phyloP scores from a whole-genome alignment of 2,113 vertebrate genomes.

The Chlamydotis undulata region DNA sequence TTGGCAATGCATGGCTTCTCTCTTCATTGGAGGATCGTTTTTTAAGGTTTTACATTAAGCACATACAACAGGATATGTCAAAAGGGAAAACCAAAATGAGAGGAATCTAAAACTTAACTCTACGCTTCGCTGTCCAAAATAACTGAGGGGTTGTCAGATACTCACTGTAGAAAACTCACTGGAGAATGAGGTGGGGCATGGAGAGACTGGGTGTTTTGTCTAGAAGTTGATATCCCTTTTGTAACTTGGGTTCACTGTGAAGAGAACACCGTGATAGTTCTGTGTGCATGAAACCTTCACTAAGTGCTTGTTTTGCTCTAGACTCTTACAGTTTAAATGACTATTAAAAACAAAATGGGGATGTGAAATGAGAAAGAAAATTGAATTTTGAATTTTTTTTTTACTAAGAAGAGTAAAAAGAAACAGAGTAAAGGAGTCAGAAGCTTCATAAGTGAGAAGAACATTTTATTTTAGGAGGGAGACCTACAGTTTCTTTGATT shows the following conservation, averaged over 20 bases:
- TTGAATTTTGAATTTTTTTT: conserved; percentile 25
- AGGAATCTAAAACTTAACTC: not conserved
- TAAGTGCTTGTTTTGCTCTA: conserved; percentile 44
- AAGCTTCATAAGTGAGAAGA: conserved; percentile 31
- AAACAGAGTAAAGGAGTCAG: not conserved
- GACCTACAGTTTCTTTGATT: conserved; percentile 72
- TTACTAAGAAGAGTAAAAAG: conserved; percentile 17
- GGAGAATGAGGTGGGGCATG: not conserved
- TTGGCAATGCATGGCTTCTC: not conserved
- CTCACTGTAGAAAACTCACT: not conserved
- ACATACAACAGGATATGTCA: not conserved
- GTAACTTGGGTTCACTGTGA: not conserved
- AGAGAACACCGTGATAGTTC: not conserved
- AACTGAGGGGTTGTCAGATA: not conserved
- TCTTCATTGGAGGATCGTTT: not conserved
- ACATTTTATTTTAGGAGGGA: conserved; percentile 72
- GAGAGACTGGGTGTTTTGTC: not conserved
- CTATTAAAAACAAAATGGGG: conserved; percentile 25
- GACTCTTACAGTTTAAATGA: conserved; percentile 19
- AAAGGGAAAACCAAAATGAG: not conserved
- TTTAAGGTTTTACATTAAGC: not conserved
- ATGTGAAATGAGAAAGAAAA: conserved; percentile 41
- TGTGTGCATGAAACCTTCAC: not conserved
- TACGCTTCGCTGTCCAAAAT: not conserved
- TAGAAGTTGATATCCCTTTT: not conserved